phyloP scores from a whole-genome alignment of 2,888 invertebrate species.

The Plusia festucae region DNA sequence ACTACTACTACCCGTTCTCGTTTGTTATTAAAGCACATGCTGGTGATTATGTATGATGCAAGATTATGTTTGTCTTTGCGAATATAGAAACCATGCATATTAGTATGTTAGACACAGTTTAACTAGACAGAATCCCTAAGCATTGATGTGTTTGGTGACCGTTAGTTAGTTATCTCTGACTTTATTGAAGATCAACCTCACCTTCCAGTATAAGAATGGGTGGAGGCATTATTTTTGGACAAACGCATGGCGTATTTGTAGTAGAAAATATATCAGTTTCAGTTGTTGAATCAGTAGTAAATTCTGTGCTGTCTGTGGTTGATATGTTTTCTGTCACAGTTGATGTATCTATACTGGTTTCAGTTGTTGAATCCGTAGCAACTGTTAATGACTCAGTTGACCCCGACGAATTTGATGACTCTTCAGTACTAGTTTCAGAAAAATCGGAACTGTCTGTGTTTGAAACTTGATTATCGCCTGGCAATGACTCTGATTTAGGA shows the following conservation, averaged over 20 bases:
- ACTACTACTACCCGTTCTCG: constrained; percentile 40
- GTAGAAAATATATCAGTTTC: constrained; percentile 67
- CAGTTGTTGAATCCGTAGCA: constrained; percentile 52
- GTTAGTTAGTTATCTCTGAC: constrained; percentile 84
- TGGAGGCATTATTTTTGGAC: constrained; percentile 87
- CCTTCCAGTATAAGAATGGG: constrained; percentile 96
- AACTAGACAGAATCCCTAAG: constrained; percentile 66
- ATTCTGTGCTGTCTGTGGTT: constrained; percentile 57
- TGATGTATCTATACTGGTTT: constrained; percentile 52
- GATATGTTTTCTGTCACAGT: constrained; percentile 40
- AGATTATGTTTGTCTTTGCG: constrained; percentile 46
- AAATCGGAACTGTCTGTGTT: constrained; percentile 54
- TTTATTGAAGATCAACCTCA: constrained; percentile 87
- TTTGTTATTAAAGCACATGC: constrained; percentile 68
- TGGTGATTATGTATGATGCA: constrained; percentile 59
- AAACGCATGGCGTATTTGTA: constrained; percentile 74
- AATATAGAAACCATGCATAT: constrained; percentile 71
- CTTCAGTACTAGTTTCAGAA: constrained; percentile 42
- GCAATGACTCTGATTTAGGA: constrained; percentile 32
- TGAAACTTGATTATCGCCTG: constrained; percentile 31
- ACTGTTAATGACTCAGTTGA: constrained; percentile 34
- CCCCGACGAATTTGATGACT: constrained; percentile 40
- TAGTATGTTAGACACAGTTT: constrained; percentile 74
- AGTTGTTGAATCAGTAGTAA: constrained; percentile 67
- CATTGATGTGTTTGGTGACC: constrained; percentile 74